These are phyloP conservation scores for Corvus moneduloides DNA, from an alignment of 2,113 vertebrate species.

Conservation along the genomic window DNA sequence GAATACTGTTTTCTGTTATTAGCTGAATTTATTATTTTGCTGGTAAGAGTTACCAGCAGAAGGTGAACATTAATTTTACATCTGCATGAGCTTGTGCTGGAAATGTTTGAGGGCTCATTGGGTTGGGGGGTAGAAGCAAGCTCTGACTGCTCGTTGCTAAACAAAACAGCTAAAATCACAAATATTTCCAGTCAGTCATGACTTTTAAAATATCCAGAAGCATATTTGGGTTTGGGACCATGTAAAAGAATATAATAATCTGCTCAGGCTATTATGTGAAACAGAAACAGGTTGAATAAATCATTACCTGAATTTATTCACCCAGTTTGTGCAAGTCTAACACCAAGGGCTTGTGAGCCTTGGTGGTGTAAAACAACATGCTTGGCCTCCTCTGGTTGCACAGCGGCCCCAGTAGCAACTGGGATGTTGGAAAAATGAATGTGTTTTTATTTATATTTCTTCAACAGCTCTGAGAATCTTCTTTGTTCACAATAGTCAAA, in stretches of 20 bases:
- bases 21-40: slow-evolving; percentile 49
- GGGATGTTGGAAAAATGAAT: not conserved
- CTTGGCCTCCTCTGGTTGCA: not conserved
- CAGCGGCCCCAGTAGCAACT: not conserved
- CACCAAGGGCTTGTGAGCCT: rapidly evolving
- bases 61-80: not conserved
- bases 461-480: slow-evolving; percentile 30
- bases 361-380: rapidly evolving
- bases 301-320: not conserved
- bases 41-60: slow-evolving; percentile 37
- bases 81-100: not conserved
- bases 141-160: not conserved
- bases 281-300: not conserved
- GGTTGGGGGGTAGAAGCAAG: not conserved
- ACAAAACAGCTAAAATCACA: slow-evolving; percentile 10
- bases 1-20: slow-evolving; percentile 31
- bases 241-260: not conserved
- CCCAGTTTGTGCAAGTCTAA: not conserved
- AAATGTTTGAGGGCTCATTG: not conserved
- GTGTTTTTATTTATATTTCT: slow-evolving; percentile 41
- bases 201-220: slow-evolving; percentile 42
- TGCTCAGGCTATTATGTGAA: not conserved
- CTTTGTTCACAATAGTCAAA: not conserved
- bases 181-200: not conserved
- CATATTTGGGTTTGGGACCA: not conserved